These are phyloP conservation scores for Drosophila melanosoma DNA, from an alignment of 2,888 invertebrate species.

Conservation along the genomic window DNA sequence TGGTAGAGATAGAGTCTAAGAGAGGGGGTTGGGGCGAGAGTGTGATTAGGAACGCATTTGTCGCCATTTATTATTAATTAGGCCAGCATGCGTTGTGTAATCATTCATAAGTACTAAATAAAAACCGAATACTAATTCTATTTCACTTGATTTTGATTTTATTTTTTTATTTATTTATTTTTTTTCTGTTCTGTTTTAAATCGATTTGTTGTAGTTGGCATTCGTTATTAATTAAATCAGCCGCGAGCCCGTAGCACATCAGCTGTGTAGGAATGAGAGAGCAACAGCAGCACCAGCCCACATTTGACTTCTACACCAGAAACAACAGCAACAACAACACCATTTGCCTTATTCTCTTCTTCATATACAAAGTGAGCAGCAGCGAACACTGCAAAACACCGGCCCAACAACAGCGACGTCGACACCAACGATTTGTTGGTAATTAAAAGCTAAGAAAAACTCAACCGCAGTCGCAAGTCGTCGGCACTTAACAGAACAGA, in stretches of 20 bases:
- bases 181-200: slow-evolving; percentile 57
- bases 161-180: slow-evolving; percentile 40
- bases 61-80: slow-evolving; percentile 46
- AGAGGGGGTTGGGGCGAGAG: background rate
- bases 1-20: background rate
- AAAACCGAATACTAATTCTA: slow-evolving; percentile 59
- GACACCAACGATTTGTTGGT: slow-evolving; percentile 58
- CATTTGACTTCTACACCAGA: slow-evolving; percentile 42
- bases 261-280: slow-evolving; percentile 54
- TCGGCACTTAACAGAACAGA: slow-evolving; percentile 56
- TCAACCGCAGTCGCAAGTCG: slow-evolving; percentile 40
- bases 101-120: slow-evolving; percentile 62
- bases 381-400: slow-evolving; percentile 64
- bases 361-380: slow-evolving; percentile 43
- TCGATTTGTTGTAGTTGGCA: slow-evolving; percentile 80
- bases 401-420: slow-evolving; percentile 49
- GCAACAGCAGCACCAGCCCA: slow-evolving; percentile 38
- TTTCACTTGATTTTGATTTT: slow-evolving; percentile 51
- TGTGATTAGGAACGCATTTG: slow-evolving; percentile 52
- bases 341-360: slow-evolving; percentile 28
- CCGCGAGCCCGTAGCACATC: slow-evolving; percentile 45
- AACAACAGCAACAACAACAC: slow-evolving; percentile 36
- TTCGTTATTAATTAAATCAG: slow-evolving; percentile 78
- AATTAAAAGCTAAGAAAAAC: slow-evolving; percentile 64
- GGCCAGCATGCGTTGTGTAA: slow-evolving; percentile 76